Percentiles rank a stretch among this genome's conserved stretches.
phyloP scores from a whole-genome alignment of 2,888 invertebrate genomes.

The Thereva unica region DNA sequence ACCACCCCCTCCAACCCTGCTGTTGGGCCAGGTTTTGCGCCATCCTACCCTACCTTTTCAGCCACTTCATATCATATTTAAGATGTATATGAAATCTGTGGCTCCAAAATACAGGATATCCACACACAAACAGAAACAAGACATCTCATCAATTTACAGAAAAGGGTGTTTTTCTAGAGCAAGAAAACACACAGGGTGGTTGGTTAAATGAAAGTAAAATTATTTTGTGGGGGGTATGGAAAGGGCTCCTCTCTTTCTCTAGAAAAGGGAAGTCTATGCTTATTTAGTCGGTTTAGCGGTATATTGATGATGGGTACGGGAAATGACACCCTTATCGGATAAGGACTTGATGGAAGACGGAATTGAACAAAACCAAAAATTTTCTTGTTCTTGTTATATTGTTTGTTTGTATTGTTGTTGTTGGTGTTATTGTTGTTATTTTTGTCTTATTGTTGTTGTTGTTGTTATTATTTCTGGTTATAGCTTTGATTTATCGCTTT shows the following conservation, averaged over 20 bases:
- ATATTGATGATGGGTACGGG: conserved; percentile 24
- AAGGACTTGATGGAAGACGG: neutral
- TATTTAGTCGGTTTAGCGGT: neutral
- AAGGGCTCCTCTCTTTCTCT: too few relatives aligned
- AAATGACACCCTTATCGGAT: conserved; percentile 34
- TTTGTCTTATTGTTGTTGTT: too few relatives aligned
- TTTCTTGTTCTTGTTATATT: conserved; percentile 22
- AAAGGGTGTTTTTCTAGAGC: neutral
- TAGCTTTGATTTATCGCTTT: conserved; percentile 41
- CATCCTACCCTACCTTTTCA: too few relatives aligned
- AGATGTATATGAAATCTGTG: neutral
- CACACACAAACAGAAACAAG: conserved; percentile 1
- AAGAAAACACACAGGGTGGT: neutral
- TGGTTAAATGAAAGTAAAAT: neutral
- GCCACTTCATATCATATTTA: too few relatives aligned
- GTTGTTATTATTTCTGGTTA: conserved; percentile 2
- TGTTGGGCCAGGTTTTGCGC: too few relatives aligned
- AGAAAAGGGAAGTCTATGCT: too few relatives aligned
- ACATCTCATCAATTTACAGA: conserved; percentile 14
- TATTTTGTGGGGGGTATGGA: neutral
- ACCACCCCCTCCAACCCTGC: too few relatives aligned
- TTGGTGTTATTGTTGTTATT: too few relatives aligned
- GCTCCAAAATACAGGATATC: conserved; percentile 4
- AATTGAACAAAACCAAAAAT: conserved; percentile 4
- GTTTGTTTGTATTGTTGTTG: too few relatives aligned